Conservation (phyloP, 92 coral and sea anemone species). For the Micromussa lordhowensis region DNA sequence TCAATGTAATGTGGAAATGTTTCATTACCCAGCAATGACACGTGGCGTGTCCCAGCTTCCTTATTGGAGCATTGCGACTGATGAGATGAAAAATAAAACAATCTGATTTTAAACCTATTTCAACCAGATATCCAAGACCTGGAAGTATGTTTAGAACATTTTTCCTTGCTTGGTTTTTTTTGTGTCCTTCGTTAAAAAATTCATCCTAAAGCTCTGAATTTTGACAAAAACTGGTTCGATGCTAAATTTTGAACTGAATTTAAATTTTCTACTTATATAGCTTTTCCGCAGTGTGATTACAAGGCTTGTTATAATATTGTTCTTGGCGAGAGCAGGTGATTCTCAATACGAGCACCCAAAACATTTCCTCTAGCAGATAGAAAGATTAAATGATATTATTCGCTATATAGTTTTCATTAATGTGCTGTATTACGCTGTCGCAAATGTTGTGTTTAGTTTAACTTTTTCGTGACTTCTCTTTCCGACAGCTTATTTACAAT, state of each 20-base stretch:
- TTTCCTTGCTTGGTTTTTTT: not conserved
- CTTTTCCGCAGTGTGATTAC: not conserved
- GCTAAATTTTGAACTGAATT: not conserved
- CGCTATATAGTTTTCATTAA: not conserved
- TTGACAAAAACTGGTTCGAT: not conserved
- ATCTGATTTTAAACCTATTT: not conserved
- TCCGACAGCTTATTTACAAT: not conserved
- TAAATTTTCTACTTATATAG: too few relatives aligned
- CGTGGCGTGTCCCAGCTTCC: not conserved
- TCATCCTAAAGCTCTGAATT: too few relatives aligned
- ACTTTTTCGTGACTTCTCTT: not conserved
- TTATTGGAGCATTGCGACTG: not conserved
- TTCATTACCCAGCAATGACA: not conserved
- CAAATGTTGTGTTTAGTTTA: not conserved
- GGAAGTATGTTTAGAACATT: not conserved
- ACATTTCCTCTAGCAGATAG: not conserved
- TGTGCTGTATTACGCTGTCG: not conserved
- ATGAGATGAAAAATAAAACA: not conserved
- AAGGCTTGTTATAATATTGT: not conserved
- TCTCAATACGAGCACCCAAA: not conserved
- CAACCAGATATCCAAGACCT: not conserved
- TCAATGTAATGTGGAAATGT: not conserved
- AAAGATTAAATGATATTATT: not conserved
- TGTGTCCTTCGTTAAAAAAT: not conserved
- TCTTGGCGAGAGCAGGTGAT: slow-evolving; percentile 2